phyloP scores from a whole-genome alignment of 2,113 vertebrate genomes.

The Panurus biarmicus region DNA sequence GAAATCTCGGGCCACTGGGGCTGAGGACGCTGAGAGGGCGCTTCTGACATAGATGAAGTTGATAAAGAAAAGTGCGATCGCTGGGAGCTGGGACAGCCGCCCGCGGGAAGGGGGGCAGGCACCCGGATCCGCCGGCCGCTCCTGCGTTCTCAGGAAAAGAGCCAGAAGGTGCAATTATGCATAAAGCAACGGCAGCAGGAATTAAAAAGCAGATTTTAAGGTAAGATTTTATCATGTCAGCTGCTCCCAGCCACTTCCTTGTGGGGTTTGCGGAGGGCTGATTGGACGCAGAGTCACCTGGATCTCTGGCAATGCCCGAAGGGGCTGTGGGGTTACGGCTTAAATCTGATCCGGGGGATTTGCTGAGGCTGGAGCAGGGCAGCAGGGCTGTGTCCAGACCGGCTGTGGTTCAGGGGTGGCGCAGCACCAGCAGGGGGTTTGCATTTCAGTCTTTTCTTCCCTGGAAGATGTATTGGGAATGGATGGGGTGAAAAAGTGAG shows the following conservation, averaged over 20 bases:
- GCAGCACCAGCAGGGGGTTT: not conserved
- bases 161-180: conserved; percentile 27
- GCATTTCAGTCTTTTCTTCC: not conserved
- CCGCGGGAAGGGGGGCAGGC: not conserved
- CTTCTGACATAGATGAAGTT: not conserved
- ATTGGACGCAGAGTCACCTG: not conserved
- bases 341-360: fast-evolving
- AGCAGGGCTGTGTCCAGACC: not conserved
- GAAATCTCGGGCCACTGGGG: conserved; percentile 22
- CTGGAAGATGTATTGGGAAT: not conserved
- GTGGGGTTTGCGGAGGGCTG: not conserved
- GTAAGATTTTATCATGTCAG: not conserved
- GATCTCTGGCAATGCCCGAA: not conserved
- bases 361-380: not conserved
- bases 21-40: not conserved
- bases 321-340: not conserved
- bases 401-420: not conserved
- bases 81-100: not conserved
- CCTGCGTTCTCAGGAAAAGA: not conserved
- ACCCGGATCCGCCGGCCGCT: not conserved
- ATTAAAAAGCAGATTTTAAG: conserved; percentile 23
- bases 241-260: not conserved
- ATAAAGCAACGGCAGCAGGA: not conserved
- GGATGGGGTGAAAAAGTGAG: fast-evolving
- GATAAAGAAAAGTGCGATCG: not conserved